Evolutionary conservation across 2,888 invertebrate genomes (phyloP), one percentile per base, ranked within the genome.

Genomic region (Leptura quadrifasciata): DNA sequence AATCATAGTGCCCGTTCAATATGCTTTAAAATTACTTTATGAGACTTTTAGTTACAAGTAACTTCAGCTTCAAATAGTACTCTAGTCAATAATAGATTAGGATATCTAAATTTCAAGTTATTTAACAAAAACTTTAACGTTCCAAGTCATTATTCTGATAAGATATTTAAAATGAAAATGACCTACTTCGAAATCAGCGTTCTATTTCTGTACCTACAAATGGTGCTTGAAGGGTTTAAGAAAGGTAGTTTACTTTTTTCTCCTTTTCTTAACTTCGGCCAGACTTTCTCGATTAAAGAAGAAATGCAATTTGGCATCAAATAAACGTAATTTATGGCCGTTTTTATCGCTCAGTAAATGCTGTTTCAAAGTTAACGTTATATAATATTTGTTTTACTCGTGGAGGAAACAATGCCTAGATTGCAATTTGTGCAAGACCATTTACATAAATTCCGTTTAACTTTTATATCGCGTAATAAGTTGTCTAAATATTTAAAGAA

Each of bases 311-410:
- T 64, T 31, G 39, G 35, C 15, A 17, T 17, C 31, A 64, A 64
- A 31, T 64, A 64, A 64, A 64, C 15, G 21, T 31, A 64, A 64
- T 64, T 64, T 64, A 64, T 64, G 64, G 6, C 17, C 12, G 5
- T 64, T 64, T 39, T 64, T 64, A 64, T 35, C 64, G 64, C 18
- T 31, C 15, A 27, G 58, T 24, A 47, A 47, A 47, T 47, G 47
- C 47, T 47, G 47, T 47, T 47, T n/a, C n/a, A n/a, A 47, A 47
- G n/a, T 47, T 47, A 47, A 5, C 47, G 47, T 47, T 47, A 47
- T 47, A 47, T 47, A 47, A 47, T 47, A 47, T 47, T 47, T 47
- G 47, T 47, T 47, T 47, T n/a, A 5, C 2, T 47, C n/a, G 47
- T 5, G 47, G 15, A 15, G 47, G 5, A 12, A 39, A 39, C 39